These are phyloP conservation scores for Danio aesculapii DNA, from an alignment of 2,797 vertebrate species.

Conservation along the genomic window DNA sequence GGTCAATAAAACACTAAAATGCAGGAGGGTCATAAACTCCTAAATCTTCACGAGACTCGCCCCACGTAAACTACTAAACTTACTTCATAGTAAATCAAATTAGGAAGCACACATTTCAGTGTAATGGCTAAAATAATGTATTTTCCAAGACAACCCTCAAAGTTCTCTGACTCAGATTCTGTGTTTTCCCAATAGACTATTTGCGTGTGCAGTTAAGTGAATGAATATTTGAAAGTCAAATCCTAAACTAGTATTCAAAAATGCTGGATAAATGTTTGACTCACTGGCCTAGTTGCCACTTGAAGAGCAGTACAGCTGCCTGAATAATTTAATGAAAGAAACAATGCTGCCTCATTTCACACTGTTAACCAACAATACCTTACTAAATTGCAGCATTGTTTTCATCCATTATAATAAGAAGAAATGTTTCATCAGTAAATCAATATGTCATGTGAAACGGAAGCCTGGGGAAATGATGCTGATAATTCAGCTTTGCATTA, in stretches of 20 bases:
- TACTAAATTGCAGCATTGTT: neutral
- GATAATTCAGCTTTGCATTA: neutral
- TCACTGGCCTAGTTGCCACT: neutral
- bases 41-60: neutral
- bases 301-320: neutral
- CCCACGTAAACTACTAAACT: neutral
- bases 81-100: neutral
- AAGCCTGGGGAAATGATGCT: neutral
- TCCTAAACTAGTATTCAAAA: neutral
- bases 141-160: neutral
- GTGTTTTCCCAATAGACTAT: neutral
- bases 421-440: neutral
- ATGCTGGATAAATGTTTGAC: slow-evolving; percentile 1
- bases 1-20: slow-evolving; percentile 59
- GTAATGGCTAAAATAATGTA: neutral
- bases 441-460: neutral
- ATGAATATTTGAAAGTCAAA: slow-evolving; percentile 7
- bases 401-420: neutral
- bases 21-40: neutral
- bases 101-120: neutral
- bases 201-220: neutral
- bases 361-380: too few relatives aligned
- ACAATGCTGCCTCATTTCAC: too few relatives aligned
- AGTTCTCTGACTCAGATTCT: neutral
- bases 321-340: neutral